Evolutionary conservation across 2,888 invertebrate species (phyloP).

Genomic region (Drosophila phalerata): DNA sequence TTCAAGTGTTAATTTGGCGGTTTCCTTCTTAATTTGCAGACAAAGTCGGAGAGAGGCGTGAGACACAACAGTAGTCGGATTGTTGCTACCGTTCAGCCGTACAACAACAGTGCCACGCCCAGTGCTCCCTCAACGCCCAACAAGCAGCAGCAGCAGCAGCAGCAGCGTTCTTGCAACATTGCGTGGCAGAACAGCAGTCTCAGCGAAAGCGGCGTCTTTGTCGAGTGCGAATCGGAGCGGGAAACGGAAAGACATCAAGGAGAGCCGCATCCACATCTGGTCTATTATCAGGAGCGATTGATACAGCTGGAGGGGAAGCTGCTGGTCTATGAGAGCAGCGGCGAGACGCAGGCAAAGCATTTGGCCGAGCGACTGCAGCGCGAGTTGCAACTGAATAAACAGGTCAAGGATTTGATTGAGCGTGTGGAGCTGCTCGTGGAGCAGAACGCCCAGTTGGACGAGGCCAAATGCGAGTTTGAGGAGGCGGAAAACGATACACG

Average conservation of each 20-base stretch:
- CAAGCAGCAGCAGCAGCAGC: slow-evolving; percentile 49
- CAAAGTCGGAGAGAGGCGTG: slow-evolving; percentile 55
- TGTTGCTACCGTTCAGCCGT: slow-evolving; percentile 89
- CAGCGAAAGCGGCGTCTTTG: slow-evolving; percentile 92
- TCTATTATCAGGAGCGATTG: slow-evolving; percentile 89
- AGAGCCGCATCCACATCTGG: slow-evolving; percentile 87
- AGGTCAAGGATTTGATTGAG: slow-evolving; percentile 86
- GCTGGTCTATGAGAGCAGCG: slow-evolving; percentile 89
- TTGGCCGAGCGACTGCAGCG: slow-evolving; percentile 88
- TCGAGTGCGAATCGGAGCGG: slow-evolving; percentile 86
- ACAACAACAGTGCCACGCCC: slow-evolving; percentile 83
- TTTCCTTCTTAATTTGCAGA: slow-evolving; percentile 52
- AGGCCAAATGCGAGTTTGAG: slow-evolving; percentile 91
- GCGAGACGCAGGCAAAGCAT: slow-evolving; percentile 88
- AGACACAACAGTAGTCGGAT: slow-evolving; percentile 84
- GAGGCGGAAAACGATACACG: slow-evolving; percentile 91
- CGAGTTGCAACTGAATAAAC: slow-evolving; percentile 87
- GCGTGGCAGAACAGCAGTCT: slow-evolving; percentile 86
- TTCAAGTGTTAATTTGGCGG: slow-evolving; percentile 37
- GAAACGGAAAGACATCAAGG: slow-evolving; percentile 84
- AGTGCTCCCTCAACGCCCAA: slow-evolving; percentile 64
- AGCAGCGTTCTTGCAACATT: slow-evolving; percentile 25
- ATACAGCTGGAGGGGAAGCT: slow-evolving; percentile 89
- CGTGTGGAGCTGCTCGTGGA: slow-evolving; percentile 88
- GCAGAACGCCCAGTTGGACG: slow-evolving; percentile 89